Evolutionary conservation across 1,140 invertebrate genomes (phyloP), one percentile per base, ranked within the genome.

Genomic region (Megalonaias nervosa): DNA sequence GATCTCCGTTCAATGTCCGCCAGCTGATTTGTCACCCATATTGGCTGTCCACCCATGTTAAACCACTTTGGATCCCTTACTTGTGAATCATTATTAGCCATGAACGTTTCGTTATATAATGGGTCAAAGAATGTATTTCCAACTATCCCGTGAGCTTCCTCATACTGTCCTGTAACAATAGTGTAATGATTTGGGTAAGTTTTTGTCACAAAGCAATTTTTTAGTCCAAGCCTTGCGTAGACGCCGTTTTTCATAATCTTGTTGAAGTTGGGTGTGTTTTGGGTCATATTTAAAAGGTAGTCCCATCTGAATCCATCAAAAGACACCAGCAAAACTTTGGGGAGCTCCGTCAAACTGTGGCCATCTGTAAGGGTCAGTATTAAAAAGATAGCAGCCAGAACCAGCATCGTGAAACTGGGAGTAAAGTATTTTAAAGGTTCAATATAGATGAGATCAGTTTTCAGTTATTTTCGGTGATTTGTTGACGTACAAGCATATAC

Each of bases 151-250:
- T 96, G 95, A 70, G 88, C 92, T 88, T 95, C 95, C 0, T 93
- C 91, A 84, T 94, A 95, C 23, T 95, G 84, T 11, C 95, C 95
- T 31, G 95, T 96, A 0, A 93, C 94, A 62, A 96, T 94, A 1
- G 94, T 93, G 84, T 94, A 94, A 90, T 96, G 95, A 90, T 96
- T 96, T 2, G 95, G 94, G 87, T 95, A 95, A 2, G 95, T 97
- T 90, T 94, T 95, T 2, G 95, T 95, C 0, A 93, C 91, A 89
- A 95, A 96, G 55, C 93, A 91, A 82, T 94, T 89, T 68, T 86
- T 86, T 23, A 89, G 57, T 60, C 86, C 89, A 56, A 82, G 80
- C 69, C 77, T 75, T 5, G 90, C 87, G 71, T 75, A 78, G 19
- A 84, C 88, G 15, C 90, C 89, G 59, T 87, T 74, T 48, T 79